Base-by-base conservation (phyloP, 2,797 vertebrate species). In the Oryzias dopingdopingensis region DNA sequence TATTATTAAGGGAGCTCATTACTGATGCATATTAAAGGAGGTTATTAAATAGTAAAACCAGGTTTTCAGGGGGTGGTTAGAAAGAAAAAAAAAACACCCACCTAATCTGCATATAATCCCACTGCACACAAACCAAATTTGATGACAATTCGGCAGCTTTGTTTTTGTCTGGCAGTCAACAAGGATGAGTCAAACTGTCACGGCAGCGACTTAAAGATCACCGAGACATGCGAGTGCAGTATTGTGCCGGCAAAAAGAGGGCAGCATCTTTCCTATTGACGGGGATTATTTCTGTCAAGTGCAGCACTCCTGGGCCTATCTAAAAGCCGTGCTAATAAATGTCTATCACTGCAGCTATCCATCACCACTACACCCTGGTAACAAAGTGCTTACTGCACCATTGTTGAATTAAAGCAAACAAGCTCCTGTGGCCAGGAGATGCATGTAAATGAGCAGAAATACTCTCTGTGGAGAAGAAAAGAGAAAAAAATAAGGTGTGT, bases 201-300 rank as follows among this genome's bases (percentile, higher is more conserved):
- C 10, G 10, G 32, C 32, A 12, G 32, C 32, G 32, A 55, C 17
- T 65, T 61, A 42, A 22, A 70, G 65, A 73, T 69, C 15, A 26
- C 32, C 23, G n/a, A 55, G 65, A 57, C 42, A 23, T 71, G 43
- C 42, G 41, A 65, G 59, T 55, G 60, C 20, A 6, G 47, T 18
- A 63, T 6, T 12, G 45, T 58, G 53, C 58, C 76, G 80, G 73
- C 73, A 73, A 67, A 80, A 67, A 70, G 76, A 84, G 65, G 57
- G 65, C 71, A 67, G 49, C 54, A 62, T 81, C 59, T 70, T 61
- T 43, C 23, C 72, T 58, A 59, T 72, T 89, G 89, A 91, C 84
- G 74, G 67, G 69, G 77, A 88, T 85, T 86, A 77, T 82, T 89
- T 88, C 71, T 86, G 86, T 91, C 83, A 83, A 88, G 78, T 75